These are phyloP conservation scores for Sinocyclocheilus grahami DNA, from an alignment of 2,113 vertebrate genomes.

Conservation along the genomic window DNA sequence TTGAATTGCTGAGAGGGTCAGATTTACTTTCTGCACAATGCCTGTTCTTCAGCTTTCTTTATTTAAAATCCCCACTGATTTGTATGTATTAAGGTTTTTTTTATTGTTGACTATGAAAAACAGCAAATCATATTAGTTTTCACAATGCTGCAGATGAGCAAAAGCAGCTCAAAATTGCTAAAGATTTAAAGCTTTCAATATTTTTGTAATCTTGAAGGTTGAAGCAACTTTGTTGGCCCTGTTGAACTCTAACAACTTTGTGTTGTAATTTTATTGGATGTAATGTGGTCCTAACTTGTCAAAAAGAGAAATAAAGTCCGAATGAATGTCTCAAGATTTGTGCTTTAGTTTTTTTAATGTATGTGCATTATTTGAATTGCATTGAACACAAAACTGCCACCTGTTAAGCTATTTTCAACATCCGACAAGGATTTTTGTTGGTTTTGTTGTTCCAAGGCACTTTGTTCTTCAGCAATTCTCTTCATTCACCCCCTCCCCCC, in stretches of 20 bases:
- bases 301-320: slow-evolving; percentile 55
- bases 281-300: slow-evolving; percentile 43
- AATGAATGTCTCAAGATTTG: slow-evolving; percentile 47
- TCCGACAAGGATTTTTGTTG: not conserved
- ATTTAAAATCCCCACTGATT: not conserved
- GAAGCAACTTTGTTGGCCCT: slow-evolving; percentile 3
- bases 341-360: slow-evolving; percentile 41
- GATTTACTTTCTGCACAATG: not conserved
- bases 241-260: slow-evolving; percentile 31
- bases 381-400: not conserved
- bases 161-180: not conserved
- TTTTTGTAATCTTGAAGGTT: not conserved
- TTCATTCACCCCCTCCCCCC: slow-evolving; percentile 60
- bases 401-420: not conserved
- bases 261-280: slow-evolving; percentile 20
- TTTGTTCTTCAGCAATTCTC: slow-evolving; percentile 65
- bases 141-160: slow-evolving; percentile 7
- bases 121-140: not conserved
- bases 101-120: not conserved
- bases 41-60: not conserved
- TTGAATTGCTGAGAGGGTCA: not conserved
- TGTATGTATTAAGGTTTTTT: not conserved
- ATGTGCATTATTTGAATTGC: slow-evolving; percentile 52
- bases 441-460: slow-evolving; percentile 29
- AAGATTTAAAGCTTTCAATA: not conserved